phyloP scores from a whole-genome alignment of 2,797 vertebrate species.

The Urocyon cinereoargenteus region DNA sequence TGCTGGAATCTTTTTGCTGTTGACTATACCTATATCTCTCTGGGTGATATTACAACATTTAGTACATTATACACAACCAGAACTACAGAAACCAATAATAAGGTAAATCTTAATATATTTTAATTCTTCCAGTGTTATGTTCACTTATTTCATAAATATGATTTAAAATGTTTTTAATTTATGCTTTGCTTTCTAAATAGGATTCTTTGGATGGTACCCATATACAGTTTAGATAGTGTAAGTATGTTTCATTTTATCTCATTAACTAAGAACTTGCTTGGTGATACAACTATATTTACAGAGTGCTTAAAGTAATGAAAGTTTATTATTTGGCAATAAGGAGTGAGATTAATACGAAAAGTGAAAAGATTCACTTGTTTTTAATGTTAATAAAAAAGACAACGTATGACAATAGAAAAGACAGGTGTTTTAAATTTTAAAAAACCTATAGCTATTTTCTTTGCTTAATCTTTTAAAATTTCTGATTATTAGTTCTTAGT shows the following conservation, averaged over 20 bases:
- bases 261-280: slow-evolving; percentile 58
- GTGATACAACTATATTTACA: not conserved
- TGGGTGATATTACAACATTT: slow-evolving; percentile 99
- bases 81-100: slow-evolving; percentile 99
- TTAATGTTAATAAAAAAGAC: slow-evolving; percentile 21
- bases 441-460: not conserved
- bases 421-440: not conserved
- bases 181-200: slow-evolving; percentile 87
- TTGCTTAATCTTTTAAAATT: slow-evolving; percentile 37
- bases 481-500: not conserved
- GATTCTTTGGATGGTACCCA: slow-evolving; percentile 99
- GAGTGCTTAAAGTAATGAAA: not conserved
- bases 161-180: slow-evolving; percentile 71
- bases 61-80: slow-evolving; percentile 98
- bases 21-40: slow-evolving; percentile 98
- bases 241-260: slow-evolving; percentile 88
- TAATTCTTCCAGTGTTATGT: slow-evolving; percentile 36
- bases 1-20: slow-evolving; percentile 97
- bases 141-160: slow-evolving; percentile 65
- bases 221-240: slow-evolving; percentile 99
- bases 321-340: slow-evolving; percentile 1
- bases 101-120: slow-evolving; percentile 88
- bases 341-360: slow-evolving; percentile 40
- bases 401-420: not conserved
- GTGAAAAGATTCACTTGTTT: not conserved